Evolutionary conservation across 2,113 vertebrate genomes (phyloP).

Genomic region (Nyctibius bracteatus): DNA sequence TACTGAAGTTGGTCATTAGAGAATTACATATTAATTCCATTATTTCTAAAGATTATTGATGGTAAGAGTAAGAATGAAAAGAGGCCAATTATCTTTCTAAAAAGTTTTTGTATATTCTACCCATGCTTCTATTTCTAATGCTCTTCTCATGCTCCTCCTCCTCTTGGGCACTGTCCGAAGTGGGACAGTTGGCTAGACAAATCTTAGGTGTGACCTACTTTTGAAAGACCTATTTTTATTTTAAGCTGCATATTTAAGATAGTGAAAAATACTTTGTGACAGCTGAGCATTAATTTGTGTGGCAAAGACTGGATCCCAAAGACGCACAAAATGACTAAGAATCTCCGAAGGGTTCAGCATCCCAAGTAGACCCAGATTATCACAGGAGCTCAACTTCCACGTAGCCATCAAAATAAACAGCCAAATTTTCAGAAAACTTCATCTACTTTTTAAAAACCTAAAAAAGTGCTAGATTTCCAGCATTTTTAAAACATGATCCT

Average conservation of each 20-base stretch:
- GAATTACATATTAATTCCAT: not conserved
- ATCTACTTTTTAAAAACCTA: not conserved
- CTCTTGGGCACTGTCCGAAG: not conserved
- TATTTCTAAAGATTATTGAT: not conserved
- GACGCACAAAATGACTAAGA: not conserved
- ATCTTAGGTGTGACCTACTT: constrained; percentile 35
- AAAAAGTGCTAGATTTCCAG: not conserved
- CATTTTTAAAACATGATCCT: not conserved
- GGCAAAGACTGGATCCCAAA: not conserved
- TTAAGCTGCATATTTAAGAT: constrained; percentile 22
- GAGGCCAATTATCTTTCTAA: not conserved
- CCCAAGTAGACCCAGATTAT: not conserved
- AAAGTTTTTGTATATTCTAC: not conserved
- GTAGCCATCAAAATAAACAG: not conserved
- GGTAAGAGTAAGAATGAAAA: not conserved
- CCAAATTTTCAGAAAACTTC: not conserved
- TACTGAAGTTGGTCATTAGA: not conserved
- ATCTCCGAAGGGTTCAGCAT: not conserved
- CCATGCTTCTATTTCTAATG: not conserved
- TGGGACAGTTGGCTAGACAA: constrained; percentile 18
- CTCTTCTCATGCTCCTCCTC: not conserved
- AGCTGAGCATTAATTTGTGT: not conserved
- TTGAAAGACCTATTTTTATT: constrained; percentile 10
- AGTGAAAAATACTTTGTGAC: constrained; percentile 32
- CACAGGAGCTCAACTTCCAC: not conserved